Conservation (phyloP, 2,888 invertebrate genomes). For the Hydraecia micacea region DNA sequence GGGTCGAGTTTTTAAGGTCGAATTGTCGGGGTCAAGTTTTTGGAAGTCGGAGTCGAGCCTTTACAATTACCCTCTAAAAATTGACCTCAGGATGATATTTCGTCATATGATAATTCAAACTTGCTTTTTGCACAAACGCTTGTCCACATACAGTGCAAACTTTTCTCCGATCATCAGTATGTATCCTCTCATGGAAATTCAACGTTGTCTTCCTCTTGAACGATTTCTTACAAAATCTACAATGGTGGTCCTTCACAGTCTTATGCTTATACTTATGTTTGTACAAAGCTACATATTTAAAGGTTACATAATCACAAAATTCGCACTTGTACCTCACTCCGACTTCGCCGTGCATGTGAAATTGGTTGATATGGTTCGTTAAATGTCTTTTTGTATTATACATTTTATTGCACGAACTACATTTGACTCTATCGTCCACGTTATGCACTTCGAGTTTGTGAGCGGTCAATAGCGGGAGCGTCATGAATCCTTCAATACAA, state of each 20-base stretch:
- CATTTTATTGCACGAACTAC: constrained; percentile 79
- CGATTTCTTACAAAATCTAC: constrained; percentile 84
- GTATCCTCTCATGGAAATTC: constrained; percentile 81
- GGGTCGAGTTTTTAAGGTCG: not conserved
- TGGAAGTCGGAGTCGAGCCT: too few relatives aligned
- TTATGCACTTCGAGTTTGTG: constrained; percentile 80
- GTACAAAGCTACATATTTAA: constrained; percentile 62
- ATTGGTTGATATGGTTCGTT: constrained; percentile 74
- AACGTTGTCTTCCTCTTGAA: constrained; percentile 81
- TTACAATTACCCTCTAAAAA: constrained; percentile 58
- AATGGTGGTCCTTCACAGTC: constrained; percentile 84
- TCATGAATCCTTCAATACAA: constrained; percentile 77
- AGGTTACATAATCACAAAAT: constrained; percentile 81
- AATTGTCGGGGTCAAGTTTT: not conserved
- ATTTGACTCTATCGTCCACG: constrained; percentile 79
- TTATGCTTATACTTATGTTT: constrained; percentile 82
- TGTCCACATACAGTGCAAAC: constrained; percentile 81
- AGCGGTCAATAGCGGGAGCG: constrained; percentile 69
- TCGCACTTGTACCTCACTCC: constrained; percentile 75
- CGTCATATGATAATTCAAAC: constrained; percentile 85
- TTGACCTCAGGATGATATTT: constrained; percentile 84
- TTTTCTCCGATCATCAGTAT: constrained; percentile 83
- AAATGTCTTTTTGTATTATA: constrained; percentile 78
- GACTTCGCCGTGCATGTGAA: constrained; percentile 71
- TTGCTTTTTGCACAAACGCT: constrained; percentile 86